Evolutionary conservation across 1,140 invertebrate species (phyloP).

Genomic region (Euborellia annulipes): DNA sequence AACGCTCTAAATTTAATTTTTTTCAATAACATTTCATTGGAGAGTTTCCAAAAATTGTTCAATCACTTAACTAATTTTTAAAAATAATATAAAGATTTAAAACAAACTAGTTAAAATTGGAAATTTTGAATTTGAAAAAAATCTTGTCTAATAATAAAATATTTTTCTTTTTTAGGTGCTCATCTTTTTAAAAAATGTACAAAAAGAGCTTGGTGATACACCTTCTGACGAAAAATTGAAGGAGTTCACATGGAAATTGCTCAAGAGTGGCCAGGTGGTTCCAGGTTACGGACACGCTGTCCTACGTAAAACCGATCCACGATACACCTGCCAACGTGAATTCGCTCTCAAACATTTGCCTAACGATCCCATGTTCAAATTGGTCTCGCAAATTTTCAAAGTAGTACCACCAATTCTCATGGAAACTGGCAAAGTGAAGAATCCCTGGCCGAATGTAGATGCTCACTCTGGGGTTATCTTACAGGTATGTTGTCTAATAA

Average conservation of each 20-base stretch:
- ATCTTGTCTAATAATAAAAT: no score
- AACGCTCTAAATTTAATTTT: no score
- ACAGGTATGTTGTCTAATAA: conserved; percentile 33
- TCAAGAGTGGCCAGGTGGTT: conserved; percentile 89
- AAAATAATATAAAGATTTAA: no score
- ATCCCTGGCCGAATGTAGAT: conserved; percentile 98
- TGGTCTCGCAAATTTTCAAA: conserved; percentile 87
- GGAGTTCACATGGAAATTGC: conserved; percentile 87
- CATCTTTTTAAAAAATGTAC: conserved; percentile 68
- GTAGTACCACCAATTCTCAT: conserved; percentile 84
- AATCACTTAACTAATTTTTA: no score
- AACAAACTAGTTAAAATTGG: no score
- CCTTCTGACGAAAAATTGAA: conserved; percentile 75
- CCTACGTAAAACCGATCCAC: conserved; percentile 88
- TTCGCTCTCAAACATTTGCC: conserved; percentile 90
- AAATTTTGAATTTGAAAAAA: neutral
- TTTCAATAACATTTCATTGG: no score
- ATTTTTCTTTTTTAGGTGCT: conserved; percentile 39
- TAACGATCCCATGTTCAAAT: conserved; percentile 79
- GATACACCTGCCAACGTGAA: conserved; percentile 86
- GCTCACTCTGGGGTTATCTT: conserved; percentile 91
- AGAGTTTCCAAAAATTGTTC: no score
- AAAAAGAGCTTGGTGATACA: conserved; percentile 60
- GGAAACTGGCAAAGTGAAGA: conserved; percentile 92
- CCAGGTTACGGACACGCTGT: conserved; percentile 96